These are phyloP conservation scores for Gobiocypris rarus DNA, from an alignment of 2,113 vertebrate genomes.

Conservation along the genomic window DNA sequence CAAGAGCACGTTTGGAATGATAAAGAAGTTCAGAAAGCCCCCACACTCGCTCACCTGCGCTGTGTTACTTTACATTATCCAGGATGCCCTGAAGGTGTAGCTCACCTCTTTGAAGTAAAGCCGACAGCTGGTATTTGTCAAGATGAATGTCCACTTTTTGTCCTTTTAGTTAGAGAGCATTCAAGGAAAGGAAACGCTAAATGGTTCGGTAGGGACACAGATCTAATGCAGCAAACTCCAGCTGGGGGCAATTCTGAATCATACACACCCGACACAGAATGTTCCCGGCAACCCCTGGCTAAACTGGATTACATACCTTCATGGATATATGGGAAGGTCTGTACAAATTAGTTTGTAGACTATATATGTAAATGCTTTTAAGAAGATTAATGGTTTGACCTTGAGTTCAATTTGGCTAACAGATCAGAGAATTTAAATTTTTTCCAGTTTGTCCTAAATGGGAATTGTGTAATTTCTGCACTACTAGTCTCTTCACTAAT, in stretches of 20 bases:
- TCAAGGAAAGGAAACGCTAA: conserved; percentile 64
- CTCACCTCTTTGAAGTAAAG: conserved; percentile 65
- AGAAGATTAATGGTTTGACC: neutral
- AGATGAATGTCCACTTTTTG: conserved; percentile 60
- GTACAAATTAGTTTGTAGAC: neutral
- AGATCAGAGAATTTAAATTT: neutral
- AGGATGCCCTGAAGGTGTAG: conserved; percentile 64
- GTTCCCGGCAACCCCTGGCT: neutral
- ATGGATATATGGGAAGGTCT: neutral
- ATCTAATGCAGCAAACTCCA: conserved; percentile 56
- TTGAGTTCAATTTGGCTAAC: neutral
- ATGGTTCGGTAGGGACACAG: conserved; percentile 60
- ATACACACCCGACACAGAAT: conserved; percentile 29
- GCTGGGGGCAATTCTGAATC: conserved; percentile 57
- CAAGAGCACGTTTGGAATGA: neutral
- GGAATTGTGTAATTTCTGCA: neutral
- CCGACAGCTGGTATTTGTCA: conserved; percentile 74
- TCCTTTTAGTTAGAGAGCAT: conserved; percentile 55
- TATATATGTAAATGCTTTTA: neutral
- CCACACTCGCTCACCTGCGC: conserved; percentile 63
- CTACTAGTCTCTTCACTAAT: neutral
- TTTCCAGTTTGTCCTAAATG: neutral
- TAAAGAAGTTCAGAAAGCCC: conserved; percentile 43
- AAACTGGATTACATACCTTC: conserved; percentile 15
- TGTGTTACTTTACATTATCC: conserved; percentile 63